Conservation (phyloP, 2,888 invertebrate genomes). For the Smittia sp. region DNA sequence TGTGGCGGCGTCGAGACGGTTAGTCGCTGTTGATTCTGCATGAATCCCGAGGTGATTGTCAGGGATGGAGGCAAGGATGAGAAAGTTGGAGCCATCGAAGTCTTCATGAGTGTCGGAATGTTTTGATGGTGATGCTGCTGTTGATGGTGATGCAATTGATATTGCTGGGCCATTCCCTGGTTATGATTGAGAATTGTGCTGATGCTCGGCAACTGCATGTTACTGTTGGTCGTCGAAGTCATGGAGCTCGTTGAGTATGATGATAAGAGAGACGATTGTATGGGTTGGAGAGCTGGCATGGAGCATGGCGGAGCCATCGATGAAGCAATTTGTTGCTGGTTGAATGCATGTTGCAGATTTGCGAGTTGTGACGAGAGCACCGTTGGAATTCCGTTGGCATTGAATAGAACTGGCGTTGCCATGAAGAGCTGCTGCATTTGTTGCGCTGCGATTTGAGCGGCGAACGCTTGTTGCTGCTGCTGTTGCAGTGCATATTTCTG, state of each 20-base stretch:
- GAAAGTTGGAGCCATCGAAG: conserved; percentile 50
- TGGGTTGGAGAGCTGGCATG: conserved; percentile 51
- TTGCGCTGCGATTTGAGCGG: conserved; percentile 48
- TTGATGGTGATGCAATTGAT: conserved; percentile 51
- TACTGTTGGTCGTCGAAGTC: conserved; percentile 43
- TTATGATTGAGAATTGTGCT: conserved; percentile 43
- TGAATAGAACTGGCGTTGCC: conserved; percentile 52
- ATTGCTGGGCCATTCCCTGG: conserved; percentile 31
- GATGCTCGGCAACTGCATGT: conserved; percentile 42
- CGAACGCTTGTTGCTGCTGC: conserved; percentile 42
- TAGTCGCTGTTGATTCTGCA: neutral
- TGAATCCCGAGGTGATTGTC: conserved; percentile 52
- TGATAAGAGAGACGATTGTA: conserved; percentile 44
- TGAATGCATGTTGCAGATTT: conserved; percentile 30
- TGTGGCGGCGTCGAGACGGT: conserved; percentile 11
- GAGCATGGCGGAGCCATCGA: conserved; percentile 43
- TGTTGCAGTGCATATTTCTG: conserved; percentile 25
- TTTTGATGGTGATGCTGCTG: conserved; percentile 52
- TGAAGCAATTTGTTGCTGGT: conserved; percentile 36
- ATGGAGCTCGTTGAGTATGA: conserved; percentile 42
- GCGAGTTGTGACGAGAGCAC: conserved; percentile 48
- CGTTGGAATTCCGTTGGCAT: conserved; percentile 51
- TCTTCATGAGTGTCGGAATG: conserved; percentile 55
- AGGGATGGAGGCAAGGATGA: conserved; percentile 52
- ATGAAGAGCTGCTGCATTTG: conserved; percentile 46